Percentiles rank a stretch among this genome's conserved stretches.
Conservation (phyloP, 2,113 vertebrate species). For the Pangasianodon gigas region DNA sequence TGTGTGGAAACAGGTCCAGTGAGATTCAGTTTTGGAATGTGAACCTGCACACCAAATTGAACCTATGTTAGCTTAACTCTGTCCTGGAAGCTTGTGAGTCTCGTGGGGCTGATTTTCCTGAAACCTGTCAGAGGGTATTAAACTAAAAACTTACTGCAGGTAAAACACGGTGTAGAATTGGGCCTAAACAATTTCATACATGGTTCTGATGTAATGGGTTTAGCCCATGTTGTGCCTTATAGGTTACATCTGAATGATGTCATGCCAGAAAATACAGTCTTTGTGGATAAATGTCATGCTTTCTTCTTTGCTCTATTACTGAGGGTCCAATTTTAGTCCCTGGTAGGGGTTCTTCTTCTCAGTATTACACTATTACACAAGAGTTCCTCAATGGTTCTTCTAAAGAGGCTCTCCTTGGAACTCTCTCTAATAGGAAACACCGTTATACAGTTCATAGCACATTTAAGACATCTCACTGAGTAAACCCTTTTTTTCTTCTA, state of each 20-base stretch:
- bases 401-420: not conserved
- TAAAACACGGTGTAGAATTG: conserved; percentile 40
- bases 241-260: conserved; percentile 25
- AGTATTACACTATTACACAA: not conserved
- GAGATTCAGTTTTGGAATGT: conserved; percentile 36
- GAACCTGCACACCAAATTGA: conserved; percentile 27
- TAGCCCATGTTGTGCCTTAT: conserved; percentile 8
- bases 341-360: not conserved
- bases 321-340: not conserved
- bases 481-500: not conserved
- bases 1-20: conserved; percentile 22
- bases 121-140: conserved; percentile 47
- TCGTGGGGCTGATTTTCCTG: conserved; percentile 38
- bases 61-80: conserved; percentile 30
- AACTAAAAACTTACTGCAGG: conserved; percentile 43
- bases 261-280: not conserved
- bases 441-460: not conserved
- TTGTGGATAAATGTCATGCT: not conserved
- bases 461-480: not conserved
- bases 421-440: not conserved
- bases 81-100: conserved; percentile 40
- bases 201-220: conserved; percentile 36
- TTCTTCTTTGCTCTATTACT: not conserved
- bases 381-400: not conserved
- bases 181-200: conserved; percentile 37